These are phyloP conservation scores for Anas acuta DNA, from an alignment of 2,797 vertebrate genomes.

Conservation along the genomic window DNA sequence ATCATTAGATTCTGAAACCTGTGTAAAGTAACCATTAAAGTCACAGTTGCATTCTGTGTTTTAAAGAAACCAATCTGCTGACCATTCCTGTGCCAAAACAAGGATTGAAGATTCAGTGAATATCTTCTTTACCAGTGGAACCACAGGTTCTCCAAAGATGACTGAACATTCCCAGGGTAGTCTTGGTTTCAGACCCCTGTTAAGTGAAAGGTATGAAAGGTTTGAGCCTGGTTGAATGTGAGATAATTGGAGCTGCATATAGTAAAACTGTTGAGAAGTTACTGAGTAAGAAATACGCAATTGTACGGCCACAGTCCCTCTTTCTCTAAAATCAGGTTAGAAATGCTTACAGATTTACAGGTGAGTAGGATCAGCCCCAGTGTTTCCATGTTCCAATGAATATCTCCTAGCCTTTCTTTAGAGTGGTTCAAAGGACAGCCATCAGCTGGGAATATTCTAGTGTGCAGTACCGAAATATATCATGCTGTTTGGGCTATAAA, in stretches of 20 bases:
- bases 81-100: slow-evolving; percentile 79
- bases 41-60: neutral
- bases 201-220: slow-evolving; percentile 77
- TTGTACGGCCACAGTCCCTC: neutral
- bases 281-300: neutral
- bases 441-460: neutral
- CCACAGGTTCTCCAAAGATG: slow-evolving; percentile 86
- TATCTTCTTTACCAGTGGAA: slow-evolving; percentile 88
- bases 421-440: neutral
- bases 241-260: neutral
- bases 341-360: neutral
- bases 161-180: slow-evolving; percentile 82
- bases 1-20: neutral
- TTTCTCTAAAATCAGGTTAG: neutral
- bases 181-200: slow-evolving; percentile 78
- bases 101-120: slow-evolving; percentile 77
- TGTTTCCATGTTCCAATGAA: neutral
- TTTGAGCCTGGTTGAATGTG: neutral
- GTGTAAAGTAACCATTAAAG: neutral
- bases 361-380: neutral
- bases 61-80: slow-evolving; percentile 63
- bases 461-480: neutral
- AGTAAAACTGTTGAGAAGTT: neutral
- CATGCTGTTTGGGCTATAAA: neutral
- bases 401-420: neutral